Evolutionary conservation across 1,140 invertebrate species (phyloP), one percentile per base, ranked within the genome.

Genomic region (Thaumatotibia leucotreta): DNA sequence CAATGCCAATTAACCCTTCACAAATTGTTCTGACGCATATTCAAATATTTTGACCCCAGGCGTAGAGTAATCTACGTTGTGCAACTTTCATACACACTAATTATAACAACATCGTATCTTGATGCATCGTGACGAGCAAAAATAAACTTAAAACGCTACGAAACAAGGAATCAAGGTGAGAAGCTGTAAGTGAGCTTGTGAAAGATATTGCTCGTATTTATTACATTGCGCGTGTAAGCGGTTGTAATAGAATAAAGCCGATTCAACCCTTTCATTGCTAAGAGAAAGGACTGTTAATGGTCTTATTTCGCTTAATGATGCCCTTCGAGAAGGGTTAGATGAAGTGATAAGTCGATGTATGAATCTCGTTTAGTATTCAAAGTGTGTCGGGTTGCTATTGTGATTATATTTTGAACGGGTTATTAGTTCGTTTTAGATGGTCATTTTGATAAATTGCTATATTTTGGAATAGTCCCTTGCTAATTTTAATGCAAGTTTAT

Each of bases 31-130:
- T 72, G 73, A 81, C 69, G 80, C 83, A 85, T 86, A 89, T 91
- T 90, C 82, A 88, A 91, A 91, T 91, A 91, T 91, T 88, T 88
- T 91, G 88, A 88, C 88, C 88, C 86, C 82, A 78, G 81, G 82
- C 84, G 81, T 80, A 88, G 80, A 72, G 82, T 88, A 86, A 88
- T 86, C 84, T 83, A 74, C 81, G 83, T 81, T 86, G 81, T 87
- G 84, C 84, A 86, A 88, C 88, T 89, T 91, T 89, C 88, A 89
- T 91, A 45, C 39, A 11, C 39, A 45, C 2, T 45, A 45, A 45
- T 9, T n/a, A 9, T 2, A 17, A 45, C 39, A 45, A 45, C 14
- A 11, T 45, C 39, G n/a, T n/a, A 45, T 9, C 17, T 6, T 20
- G 8, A 45, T 8, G 1, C 8, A 45, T 45, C 4, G 9, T 8